These are phyloP conservation scores for Catalaphyllia jardinei DNA, from an alignment of 64 coral and sea anemone species.

Conservation along the genomic window DNA sequence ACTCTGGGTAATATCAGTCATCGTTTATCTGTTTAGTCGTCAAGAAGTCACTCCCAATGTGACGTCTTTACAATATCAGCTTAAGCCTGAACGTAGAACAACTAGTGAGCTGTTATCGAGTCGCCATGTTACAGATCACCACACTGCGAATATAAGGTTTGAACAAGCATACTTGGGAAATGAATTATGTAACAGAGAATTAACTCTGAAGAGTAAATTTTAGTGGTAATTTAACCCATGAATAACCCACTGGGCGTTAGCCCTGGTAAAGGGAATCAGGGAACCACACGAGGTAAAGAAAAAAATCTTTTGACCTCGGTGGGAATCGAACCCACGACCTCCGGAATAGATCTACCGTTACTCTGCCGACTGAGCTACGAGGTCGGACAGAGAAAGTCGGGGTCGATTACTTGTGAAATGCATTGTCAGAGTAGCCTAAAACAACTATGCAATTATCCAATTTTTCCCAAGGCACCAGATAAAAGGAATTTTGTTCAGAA, in stretches of 20 bases:
- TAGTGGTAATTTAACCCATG: no score
- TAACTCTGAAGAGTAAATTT: no score
- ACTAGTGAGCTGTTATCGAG: not conserved
- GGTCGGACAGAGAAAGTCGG: no score
- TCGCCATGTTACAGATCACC: no score
- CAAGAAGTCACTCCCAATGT: not conserved
- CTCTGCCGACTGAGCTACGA: no score
- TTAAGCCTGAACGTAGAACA: not conserved
- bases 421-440: not conserved
- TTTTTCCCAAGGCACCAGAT: conserved; percentile 30
- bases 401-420: conserved; percentile 30
- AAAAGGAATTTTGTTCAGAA: not conserved
- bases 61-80: not conserved
- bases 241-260: no score
- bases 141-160: not conserved
- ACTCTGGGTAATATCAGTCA: not conserved
- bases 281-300: no score
- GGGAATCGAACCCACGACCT: no score
- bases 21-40: not conserved
- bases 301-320: no score
- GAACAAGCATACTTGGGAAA: conserved; percentile 31
- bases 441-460: conserved; percentile 45
- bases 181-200: no score
- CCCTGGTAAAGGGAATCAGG: no score
- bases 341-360: no score